phyloP scores from a whole-genome alignment of 2,888 invertebrate species.

The Nephrotoma appendiculata region DNA sequence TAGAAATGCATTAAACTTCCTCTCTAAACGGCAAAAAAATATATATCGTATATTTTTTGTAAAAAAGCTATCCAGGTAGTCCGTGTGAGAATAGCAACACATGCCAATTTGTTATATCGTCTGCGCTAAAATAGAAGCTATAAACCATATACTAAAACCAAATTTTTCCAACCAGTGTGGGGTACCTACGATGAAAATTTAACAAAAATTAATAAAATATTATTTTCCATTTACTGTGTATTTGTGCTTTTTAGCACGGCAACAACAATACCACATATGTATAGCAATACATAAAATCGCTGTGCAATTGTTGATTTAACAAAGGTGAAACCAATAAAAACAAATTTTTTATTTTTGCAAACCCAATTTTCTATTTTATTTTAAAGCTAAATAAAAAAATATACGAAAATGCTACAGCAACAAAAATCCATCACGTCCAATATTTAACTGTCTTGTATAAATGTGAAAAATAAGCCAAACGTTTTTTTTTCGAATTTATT shows the following conservation, averaged over 20 bases:
- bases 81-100: no score
- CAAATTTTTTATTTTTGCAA: not conserved
- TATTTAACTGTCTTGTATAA: not conserved
- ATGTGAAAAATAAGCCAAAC: not conserved
- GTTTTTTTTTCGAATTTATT: not conserved
- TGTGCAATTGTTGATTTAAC: not conserved
- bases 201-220: not conserved
- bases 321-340: not conserved
- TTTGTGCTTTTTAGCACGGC: not conserved
- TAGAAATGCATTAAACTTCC: no score
- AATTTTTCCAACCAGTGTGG: not conserved
- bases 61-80: no score
- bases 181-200: not conserved
- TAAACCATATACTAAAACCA: not conserved
- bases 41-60: no score
- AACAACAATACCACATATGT: not conserved
- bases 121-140: no score
- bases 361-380: not conserved
- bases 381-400: not conserved
- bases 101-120: no score
- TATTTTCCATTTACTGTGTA: not conserved
- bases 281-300: not conserved
- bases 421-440: no score
- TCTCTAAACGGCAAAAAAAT: no score
- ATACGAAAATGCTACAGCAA: no score